Evolutionary conservation across 2,888 invertebrate genomes (phyloP).

Genomic region (Ormyrus nitidulus): DNA sequence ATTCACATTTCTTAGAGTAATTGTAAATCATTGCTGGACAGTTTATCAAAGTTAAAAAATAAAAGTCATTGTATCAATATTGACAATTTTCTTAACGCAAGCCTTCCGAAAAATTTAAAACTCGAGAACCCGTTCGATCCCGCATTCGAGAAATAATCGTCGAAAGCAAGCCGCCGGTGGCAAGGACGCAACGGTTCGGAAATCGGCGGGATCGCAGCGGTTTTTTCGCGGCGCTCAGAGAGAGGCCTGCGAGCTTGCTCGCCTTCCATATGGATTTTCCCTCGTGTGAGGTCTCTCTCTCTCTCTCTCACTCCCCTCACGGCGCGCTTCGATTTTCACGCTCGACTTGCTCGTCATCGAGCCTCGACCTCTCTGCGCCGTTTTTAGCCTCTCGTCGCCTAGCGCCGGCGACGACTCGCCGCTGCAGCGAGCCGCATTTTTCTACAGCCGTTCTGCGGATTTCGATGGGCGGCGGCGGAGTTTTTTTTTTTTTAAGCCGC

Average conservation of each 20-base stretch:
- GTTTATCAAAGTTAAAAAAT: too few species aligned
- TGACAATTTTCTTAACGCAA: too few species aligned
- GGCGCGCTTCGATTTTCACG: slow-evolving; percentile 52
- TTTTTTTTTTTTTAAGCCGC: too few species aligned
- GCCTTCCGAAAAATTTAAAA: too few species aligned
- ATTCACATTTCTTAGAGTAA: too few species aligned
- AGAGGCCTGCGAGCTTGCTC: neutral
- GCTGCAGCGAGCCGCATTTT: slow-evolving; percentile 6
- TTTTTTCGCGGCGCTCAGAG: neutral
- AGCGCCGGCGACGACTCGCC: neutral
- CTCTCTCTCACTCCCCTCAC: slow-evolving; percentile 9
- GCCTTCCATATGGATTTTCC: slow-evolving; percentile 50
- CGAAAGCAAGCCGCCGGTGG: too few species aligned
- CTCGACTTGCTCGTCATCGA: slow-evolving; percentile 51
- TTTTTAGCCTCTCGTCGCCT: slow-evolving; percentile 47
- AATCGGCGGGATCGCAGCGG: slow-evolving; percentile 41
- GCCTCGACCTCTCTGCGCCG: slow-evolving; percentile 52
- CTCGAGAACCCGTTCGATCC: too few species aligned
- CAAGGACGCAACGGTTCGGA: slow-evolving; percentile 35
- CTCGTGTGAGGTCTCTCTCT: neutral
- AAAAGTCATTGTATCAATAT: too few species aligned
- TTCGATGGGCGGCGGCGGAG: too few species aligned
- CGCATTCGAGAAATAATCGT: too few species aligned
- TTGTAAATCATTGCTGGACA: too few species aligned
- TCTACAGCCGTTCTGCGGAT: neutral